Percentiles rank a stretch among this genome's conserved stretches.
Evolutionary conservation across 2,888 invertebrate genomes (phyloP).

Genomic region (Diarsia mendica): DNA sequence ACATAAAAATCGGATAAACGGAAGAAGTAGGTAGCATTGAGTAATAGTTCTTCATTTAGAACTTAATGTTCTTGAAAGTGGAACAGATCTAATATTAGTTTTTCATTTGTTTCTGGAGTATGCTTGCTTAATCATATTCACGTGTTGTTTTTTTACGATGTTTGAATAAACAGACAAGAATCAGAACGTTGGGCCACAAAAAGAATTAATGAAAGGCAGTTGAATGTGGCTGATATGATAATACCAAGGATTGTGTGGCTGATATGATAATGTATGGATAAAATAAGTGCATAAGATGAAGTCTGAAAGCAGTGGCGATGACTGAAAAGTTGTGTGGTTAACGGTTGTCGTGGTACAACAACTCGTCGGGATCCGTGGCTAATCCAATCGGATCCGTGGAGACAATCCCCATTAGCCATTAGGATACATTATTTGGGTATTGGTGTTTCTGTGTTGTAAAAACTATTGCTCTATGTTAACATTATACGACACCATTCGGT

Average conservation of each 20-base stretch:
- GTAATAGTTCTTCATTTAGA: slow-evolving; percentile 54
- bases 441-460: neutral
- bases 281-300: too few species aligned
- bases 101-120: slow-evolving; percentile 44
- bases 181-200: neutral
- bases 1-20: slow-evolving; percentile 35
- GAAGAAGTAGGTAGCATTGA: slow-evolving; percentile 41
- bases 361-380: too few species aligned
- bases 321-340: too few species aligned
- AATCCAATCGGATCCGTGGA: too few species aligned
- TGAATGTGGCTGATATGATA: neutral
- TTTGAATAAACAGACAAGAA: neutral
- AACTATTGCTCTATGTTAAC: neutral
- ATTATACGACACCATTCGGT: neutral
- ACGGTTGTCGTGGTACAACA: too few species aligned
- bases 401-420: too few species aligned
- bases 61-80: slow-evolving; percentile 49
- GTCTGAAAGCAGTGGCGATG: too few species aligned
- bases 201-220: neutral
- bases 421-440: neutral
- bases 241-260: neutral
- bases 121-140: slow-evolving; percentile 31
- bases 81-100: slow-evolving; percentile 51
- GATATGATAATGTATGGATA: neutral
- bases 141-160: slow-evolving; percentile 28